A percentile compares a stretch with the other conserved stretches of the same genome.
phyloP scores from a whole-genome alignment of 2,113 vertebrate genomes.

The Siniperca knerii region DNA sequence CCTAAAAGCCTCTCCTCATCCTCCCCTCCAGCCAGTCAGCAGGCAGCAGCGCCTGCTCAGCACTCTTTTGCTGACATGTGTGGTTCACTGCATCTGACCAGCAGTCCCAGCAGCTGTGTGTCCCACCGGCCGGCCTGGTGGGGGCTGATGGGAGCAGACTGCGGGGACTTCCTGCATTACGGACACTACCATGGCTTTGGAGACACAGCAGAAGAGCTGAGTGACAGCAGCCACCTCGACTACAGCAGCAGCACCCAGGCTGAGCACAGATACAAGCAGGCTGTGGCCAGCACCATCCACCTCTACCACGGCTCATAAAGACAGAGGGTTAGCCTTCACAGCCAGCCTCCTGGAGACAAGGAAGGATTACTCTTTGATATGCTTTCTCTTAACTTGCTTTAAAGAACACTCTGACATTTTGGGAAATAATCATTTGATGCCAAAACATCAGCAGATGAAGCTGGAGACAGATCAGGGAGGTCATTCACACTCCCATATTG shows the following conservation, averaged over 20 bases:
- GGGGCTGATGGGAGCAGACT: slow-evolving; percentile 75
- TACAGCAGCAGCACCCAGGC: slow-evolving; percentile 82
- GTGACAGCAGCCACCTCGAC: slow-evolving; percentile 84
- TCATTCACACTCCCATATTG: too few species aligned
- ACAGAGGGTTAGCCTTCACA: neutral
- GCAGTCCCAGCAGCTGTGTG: slow-evolving; percentile 88
- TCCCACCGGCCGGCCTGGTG: slow-evolving; percentile 86
- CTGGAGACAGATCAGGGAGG: too few species aligned
- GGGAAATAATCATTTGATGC: neutral
- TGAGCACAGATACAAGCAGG: slow-evolving; percentile 83
- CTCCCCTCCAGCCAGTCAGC: slow-evolving; percentile 19
- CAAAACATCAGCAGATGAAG: neutral
- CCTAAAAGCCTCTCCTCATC: slow-evolving; percentile 39
- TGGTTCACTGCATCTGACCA: slow-evolving; percentile 90
- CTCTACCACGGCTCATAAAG: slow-evolving; percentile 88
- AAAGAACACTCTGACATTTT: neutral
- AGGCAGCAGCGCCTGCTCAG: neutral
- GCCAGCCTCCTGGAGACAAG: neutral
- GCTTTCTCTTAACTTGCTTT: neutral
- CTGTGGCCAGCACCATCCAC: slow-evolving; percentile 84
- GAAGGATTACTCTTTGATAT: neutral
- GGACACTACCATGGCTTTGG: slow-evolving; percentile 97
- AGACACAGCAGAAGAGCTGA: slow-evolving; percentile 95
- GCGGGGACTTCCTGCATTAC: slow-evolving; percentile 88
- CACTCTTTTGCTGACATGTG: slow-evolving; percentile 85